phyloP scores from a whole-genome alignment of 2,888 invertebrate genomes.

The Odontomyia ornata region DNA sequence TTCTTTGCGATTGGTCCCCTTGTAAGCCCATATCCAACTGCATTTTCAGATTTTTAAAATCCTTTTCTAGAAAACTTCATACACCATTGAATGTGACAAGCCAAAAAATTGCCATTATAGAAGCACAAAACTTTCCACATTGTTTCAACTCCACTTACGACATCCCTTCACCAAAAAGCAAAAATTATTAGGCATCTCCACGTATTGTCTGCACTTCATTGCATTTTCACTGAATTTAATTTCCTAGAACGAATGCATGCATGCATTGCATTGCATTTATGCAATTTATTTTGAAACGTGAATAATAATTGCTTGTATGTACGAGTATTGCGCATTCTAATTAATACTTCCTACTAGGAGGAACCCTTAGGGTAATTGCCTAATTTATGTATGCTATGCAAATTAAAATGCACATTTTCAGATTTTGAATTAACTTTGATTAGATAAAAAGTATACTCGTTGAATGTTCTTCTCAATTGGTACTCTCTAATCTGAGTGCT shows the following conservation, averaged over 20 bases:
- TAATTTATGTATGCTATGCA: not conserved
- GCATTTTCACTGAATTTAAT: not conserved
- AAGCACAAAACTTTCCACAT: no score
- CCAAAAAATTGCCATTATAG: no score
- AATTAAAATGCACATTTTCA: not conserved
- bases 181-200: not conserved
- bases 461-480: no score
- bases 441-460: not conserved
- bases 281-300: not conserved
- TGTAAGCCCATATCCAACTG: no score
- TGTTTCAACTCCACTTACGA: no score
- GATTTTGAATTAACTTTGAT: not conserved
- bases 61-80: no score
- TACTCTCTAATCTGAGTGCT: no score
- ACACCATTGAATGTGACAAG: no score
- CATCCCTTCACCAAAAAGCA: not conserved
- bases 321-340: not conserved
- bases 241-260: not conserved
- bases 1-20: no score
- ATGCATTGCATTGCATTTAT: constrained; percentile 1
- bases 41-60: no score
- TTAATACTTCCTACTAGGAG: not conserved
- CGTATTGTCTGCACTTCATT: not conserved
- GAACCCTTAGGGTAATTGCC: not conserved
- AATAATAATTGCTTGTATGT: not conserved